These are phyloP conservation scores for Halictus rubicundus DNA, from an alignment of 1,140 invertebrate genomes.

Conservation along the genomic window DNA sequence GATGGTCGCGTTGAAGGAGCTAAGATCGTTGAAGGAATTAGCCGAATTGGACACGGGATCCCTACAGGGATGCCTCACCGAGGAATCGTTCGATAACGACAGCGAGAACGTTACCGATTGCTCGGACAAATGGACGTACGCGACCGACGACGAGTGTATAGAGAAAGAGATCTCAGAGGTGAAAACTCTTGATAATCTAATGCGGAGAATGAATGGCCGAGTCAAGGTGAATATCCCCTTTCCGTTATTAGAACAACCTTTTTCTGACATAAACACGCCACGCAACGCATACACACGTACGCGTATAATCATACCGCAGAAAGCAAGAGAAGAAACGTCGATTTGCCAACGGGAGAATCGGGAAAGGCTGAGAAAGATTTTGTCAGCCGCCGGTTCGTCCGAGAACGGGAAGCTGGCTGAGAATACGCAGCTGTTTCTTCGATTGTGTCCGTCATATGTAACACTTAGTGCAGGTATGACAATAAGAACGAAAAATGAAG, in stretches of 20 bases:
- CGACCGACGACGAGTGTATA: slow-evolving; percentile 3
- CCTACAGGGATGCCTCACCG: background rate
- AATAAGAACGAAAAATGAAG: background rate
- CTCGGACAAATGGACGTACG: background rate
- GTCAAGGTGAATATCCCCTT: slow-evolving; percentile 47
- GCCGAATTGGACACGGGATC: background rate
- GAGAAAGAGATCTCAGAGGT: slow-evolving; percentile 48
- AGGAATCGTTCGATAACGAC: background rate
- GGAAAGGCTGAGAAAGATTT: slow-evolving; percentile 45
- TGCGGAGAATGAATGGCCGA: slow-evolving; percentile 42
- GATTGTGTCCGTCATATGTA: slow-evolving; percentile 36
- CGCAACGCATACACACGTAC: too few species aligned
- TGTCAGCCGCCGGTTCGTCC: slow-evolving; percentile 21
- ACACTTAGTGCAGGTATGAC: slow-evolving; percentile 12
- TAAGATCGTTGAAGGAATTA: background rate
- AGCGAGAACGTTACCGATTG: background rate
- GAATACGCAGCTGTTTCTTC: slow-evolving; percentile 56
- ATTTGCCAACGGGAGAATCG: slow-evolving; percentile 56
- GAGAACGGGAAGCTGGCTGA: slow-evolving; percentile 43
- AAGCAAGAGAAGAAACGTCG: slow-evolving; percentile 46
- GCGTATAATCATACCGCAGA: slow-evolving; percentile 29
- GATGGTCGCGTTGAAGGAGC: background rate
- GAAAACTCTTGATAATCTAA: slow-evolving; percentile 50
- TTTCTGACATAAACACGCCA: too few species aligned
- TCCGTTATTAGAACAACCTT: background rate